Base-by-base conservation (phyloP, 2,888 invertebrate genomes). In the Octodonta nipae region DNA sequence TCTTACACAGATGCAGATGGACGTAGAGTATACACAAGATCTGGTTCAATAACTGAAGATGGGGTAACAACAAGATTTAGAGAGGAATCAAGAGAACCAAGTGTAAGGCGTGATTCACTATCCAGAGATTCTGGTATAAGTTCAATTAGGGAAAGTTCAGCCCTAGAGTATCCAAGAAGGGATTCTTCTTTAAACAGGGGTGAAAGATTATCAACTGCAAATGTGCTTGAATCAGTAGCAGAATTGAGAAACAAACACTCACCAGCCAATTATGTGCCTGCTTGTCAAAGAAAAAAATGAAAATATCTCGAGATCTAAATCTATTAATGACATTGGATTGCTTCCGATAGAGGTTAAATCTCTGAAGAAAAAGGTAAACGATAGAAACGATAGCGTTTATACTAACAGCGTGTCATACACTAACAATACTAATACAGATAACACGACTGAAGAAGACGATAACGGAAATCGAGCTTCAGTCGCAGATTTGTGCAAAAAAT, bases 221-320 rank as follows among this genome's bases (percentile, higher is more conserved):
- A 50, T 37, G 53, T 61, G 11, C 49, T 56, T 13, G 61, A 63
- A 17, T 60, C 62, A 2, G 59, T 65, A 1, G 73, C 78, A 16
- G 80, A 82, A 41, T 60, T 81, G 40, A 74, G 77, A 53, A 76
- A 75, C 50, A 81, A 78, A 58, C 83, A 83, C 54, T 81, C 81
- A 22, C 78, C 81, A 29, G 69, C 75, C 24, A 74, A 77, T 54
- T 82, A 83, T 58, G 71, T 77, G 51, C 80, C 82, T 38, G 55
- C 60, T 27, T 52, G 57, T 34, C 43, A 55, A 26, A 46, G 63
- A 32, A 45, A 58, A 37, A 42, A 52, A 54, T 36, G 56, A 58
- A 26, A 55, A 53, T 40, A 54, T 61, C 29, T 46, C 58, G 11
- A 49, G 60, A 31, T 72, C 73, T 1, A 73, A 71, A 44, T 71